These are phyloP conservation scores for Poeciliopsis occidentalis DNA, from an alignment of 2,113 vertebrate species.

Conservation along the genomic window DNA sequence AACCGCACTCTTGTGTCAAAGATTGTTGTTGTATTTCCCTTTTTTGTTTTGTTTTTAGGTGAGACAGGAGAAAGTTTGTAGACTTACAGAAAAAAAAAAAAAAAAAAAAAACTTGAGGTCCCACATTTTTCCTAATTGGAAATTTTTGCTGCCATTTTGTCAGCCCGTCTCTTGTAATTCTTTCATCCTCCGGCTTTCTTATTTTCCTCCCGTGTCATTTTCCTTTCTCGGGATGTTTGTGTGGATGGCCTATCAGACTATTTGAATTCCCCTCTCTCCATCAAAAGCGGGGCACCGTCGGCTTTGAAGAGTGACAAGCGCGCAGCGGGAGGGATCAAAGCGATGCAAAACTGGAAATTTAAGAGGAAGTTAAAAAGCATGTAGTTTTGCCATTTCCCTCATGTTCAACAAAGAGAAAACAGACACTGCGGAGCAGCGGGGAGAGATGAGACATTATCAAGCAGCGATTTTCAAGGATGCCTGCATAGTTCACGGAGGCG, in stretches of 20 bases:
- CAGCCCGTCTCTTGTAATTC: slow-evolving; percentile 34
- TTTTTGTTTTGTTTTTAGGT: neutral
- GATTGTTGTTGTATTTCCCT: slow-evolving; percentile 40
- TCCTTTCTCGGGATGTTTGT: slow-evolving; percentile 46
- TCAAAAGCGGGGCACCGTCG: slow-evolving; percentile 70
- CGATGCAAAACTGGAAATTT: slow-evolving; percentile 70
- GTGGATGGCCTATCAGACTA: slow-evolving; percentile 65
- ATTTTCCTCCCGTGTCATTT: slow-evolving; percentile 54
- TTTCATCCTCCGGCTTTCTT: slow-evolving; percentile 51
- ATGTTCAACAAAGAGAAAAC: slow-evolving; percentile 69
- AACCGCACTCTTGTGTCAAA: neutral
- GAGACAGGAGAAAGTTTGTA: slow-evolving; percentile 50
- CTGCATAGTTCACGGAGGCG: slow-evolving; percentile 41
- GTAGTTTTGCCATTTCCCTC: slow-evolving; percentile 69
- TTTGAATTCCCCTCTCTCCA: slow-evolving; percentile 63
- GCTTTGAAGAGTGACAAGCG: slow-evolving; percentile 75
- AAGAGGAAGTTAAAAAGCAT: slow-evolving; percentile 68
- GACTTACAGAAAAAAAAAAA: slow-evolving; percentile 31
- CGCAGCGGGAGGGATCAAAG: slow-evolving; percentile 69
- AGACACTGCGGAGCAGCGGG: slow-evolving; percentile 54
- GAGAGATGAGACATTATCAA: slow-evolving; percentile 67
- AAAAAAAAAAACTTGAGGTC: slow-evolving; percentile 36
- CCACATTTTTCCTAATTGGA: slow-evolving; percentile 62
- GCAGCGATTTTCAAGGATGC: slow-evolving; percentile 48
- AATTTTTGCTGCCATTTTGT: slow-evolving; percentile 67